Evolutionary conservation across 2,113 vertebrate species (phyloP), one percentile per base, ranked within the genome.

Genomic region (Pachypanchax playfairii): DNA sequence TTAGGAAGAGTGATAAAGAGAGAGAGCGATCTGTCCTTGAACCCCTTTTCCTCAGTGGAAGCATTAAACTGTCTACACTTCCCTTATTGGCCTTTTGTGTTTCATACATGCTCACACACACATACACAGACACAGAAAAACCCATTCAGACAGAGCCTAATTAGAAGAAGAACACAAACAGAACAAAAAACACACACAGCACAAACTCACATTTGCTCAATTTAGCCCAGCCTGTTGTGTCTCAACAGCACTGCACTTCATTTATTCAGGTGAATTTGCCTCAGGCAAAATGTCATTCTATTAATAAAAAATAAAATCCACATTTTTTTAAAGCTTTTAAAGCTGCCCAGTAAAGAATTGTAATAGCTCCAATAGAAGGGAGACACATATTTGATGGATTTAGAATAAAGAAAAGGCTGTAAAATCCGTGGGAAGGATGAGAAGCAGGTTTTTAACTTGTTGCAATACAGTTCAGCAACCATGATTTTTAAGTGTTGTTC

Each of bases 1-100:
- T 18, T 63, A 83, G 55, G 69, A 44, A 72, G 71, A 54, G 50
- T 41, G 73, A 79, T 81, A 33, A 77, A 73, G 71, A 55, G 71
- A 77, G 73, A 18, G 63, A 79, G 80, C 29, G 7, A 76, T 78
- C 75, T 77, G 79, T 77, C 85, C 85, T 88, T 85, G 81, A 86
- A 86, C 79, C 77, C n/a, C 65, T 66, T 73, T 86, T 72, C 47
- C 85, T 82, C 84, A 22, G 71, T 5, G 69, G 87, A 85, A 63
- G 65, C 81, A 86, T 87, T 85, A 84, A 82, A 82, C 73, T 70
- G 77, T 85, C 77, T 77, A 25, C 52, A 59, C 50, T 13, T 0
- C 73, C 70, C 65, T 77, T 58, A 75, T 70, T 75, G 83, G 75
- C 65, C 73, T 69, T 73, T 63, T 77, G 77, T 69, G 69, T 65